Evolutionary conservation across 2,888 invertebrate genomes (phyloP).

Genomic region (Idaea straminata): DNA sequence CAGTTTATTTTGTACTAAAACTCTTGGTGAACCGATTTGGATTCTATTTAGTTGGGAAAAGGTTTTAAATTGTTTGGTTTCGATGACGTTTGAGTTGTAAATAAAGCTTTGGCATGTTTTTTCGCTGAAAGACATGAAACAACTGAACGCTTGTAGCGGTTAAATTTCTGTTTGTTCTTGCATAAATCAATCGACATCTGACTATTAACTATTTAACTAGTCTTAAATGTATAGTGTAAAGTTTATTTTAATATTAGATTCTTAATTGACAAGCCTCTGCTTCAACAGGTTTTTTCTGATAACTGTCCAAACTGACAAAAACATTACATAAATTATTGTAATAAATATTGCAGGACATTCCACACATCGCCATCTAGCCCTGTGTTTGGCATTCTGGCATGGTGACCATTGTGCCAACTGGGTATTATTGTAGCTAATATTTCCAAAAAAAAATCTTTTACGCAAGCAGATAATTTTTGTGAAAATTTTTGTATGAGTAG

Average conservation of each 20-base stretch:
- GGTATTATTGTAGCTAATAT: too few species aligned
- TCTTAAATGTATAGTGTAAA: conserved; percentile 30
- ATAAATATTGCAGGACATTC: too few species aligned
- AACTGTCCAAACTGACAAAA: too few species aligned
- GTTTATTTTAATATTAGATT: conserved; percentile 12
- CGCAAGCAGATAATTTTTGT: too few species aligned
- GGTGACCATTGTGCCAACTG: too few species aligned
- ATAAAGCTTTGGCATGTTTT: conserved; percentile 48
- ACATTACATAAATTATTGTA: too few species aligned
- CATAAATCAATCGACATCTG: conserved; percentile 52
- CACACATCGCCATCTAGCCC: too few species aligned
- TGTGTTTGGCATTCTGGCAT: too few species aligned
- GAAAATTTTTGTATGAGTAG: too few species aligned
- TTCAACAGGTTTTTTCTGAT: too few species aligned
- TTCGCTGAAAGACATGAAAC: conserved; percentile 63
- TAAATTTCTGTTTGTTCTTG: conserved; percentile 48
- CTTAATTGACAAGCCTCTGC: background rate
- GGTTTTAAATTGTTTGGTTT: conserved; percentile 15
- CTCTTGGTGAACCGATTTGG: conserved; percentile 32
- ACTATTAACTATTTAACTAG: conserved; percentile 38
- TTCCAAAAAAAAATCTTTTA: too few species aligned
- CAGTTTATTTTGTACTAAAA: conserved; percentile 20
- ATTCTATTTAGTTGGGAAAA: conserved; percentile 30
- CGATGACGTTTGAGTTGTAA: conserved; percentile 18
- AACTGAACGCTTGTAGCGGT: conserved; percentile 57